Base-by-base conservation (phyloP, 2,888 invertebrate species). In the Drosophila ustulata region DNA sequence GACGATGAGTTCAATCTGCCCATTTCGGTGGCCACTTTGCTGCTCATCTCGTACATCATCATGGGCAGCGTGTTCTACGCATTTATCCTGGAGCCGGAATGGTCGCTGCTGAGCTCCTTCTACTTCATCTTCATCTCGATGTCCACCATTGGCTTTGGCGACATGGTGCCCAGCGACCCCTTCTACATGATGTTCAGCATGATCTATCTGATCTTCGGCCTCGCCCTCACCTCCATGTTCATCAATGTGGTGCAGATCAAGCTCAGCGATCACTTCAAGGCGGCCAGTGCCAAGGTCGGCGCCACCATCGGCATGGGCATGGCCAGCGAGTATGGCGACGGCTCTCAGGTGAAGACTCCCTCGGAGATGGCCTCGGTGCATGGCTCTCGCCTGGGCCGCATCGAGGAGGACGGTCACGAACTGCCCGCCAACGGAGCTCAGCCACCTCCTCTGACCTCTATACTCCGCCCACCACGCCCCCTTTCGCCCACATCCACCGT, bases 41-140 rank as follows among this genome's bases (percentile, higher is more conserved):
- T 99, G 63, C 93, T 98, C 13, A 92, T 98, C 0, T 91, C 95
- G 0, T 99, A 99, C 92, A 97, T 99, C 47, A 94, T 98, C 66
- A 92, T 96, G 13, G 99, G 99, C 0, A 97, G 97, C 0, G 93
- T 95, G 1, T 94, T 96, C 0, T 98, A 96, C 88, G 95, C 94
- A 37, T 90, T 95, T 13, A 95, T 95, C 4, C 30, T 63, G 94
- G 97, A 97, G 91, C 25, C 58, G 0, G 93, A 94, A 0, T 99
- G 99, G 99, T 94, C 94, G n/a, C 97, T 97, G 92, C 96, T 98
- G 87, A 97, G 97, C 67, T 96, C 98, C 0, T 98, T 99, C 91
- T 99, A 99, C 92, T 99, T 99, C 91, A 97, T 99, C 4, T 99
- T 99, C 91, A 97, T 99, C 82, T 98, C 98, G 0, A 97, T 98